These are phyloP conservation scores for Campylorhamphus procurvoides DNA, from an alignment of 2,113 vertebrate genomes.

Conservation along the genomic window DNA sequence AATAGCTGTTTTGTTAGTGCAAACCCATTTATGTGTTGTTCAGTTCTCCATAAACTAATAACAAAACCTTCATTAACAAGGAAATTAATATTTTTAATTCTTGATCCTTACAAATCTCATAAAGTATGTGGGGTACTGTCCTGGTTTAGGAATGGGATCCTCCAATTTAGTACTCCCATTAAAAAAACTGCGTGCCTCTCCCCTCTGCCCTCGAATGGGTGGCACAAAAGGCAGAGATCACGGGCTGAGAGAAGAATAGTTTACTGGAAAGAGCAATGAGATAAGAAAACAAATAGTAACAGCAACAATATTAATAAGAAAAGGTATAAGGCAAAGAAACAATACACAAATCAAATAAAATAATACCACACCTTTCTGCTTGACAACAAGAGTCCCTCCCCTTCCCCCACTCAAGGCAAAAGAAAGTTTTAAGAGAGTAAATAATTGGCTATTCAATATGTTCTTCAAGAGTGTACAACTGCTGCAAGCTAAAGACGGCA, in stretches of 20 bases:
- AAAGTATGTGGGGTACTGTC: neutral
- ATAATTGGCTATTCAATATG: neutral
- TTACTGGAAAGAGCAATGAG: neutral
- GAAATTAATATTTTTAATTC: neutral
- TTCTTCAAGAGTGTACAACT: neutral
- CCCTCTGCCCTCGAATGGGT: neutral
- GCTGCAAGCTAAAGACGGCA: neutral
- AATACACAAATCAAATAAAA: neutral
- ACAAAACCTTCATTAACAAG: neutral
- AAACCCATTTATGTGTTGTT: neutral
- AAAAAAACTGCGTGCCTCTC: neutral
- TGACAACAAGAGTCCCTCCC: neutral
- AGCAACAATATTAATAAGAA: neutral
- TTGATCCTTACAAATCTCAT: neutral
- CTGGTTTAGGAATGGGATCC: neutral
- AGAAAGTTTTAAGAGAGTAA: neutral
- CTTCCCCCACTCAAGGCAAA: neutral
- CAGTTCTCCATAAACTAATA: neutral
- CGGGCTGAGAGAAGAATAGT: neutral
- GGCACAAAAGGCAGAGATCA: neutral
- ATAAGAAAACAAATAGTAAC: neutral
- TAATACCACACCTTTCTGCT: rapidly evolving
- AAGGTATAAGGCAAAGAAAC: neutral
- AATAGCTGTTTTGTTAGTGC: neutral
- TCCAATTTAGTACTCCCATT: neutral